phyloP scores from a whole-genome alignment of 2,797 vertebrate genomes.

The Gobionotothen gibberifrons region DNA sequence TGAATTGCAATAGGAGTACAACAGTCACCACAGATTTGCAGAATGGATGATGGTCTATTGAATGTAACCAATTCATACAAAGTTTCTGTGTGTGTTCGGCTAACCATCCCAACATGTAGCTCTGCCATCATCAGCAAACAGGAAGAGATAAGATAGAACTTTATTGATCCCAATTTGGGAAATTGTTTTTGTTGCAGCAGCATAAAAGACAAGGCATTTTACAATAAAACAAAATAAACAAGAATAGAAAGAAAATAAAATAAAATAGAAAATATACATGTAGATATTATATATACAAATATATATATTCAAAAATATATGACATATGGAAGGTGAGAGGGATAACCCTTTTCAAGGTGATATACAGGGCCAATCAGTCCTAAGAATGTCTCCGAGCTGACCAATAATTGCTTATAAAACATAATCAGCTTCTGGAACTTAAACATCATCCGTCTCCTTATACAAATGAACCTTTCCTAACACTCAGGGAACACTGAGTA shows the following conservation, averaged over 20 bases:
- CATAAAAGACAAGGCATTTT: too few species aligned
- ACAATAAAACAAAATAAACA: too few species aligned
- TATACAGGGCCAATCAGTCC: background rate
- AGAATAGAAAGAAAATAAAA: too few species aligned
- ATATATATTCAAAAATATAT: too few species aligned
- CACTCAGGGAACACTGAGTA: conserved; percentile 29
- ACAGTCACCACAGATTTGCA: conserved; percentile 17
- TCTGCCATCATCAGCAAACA: conserved; percentile 33
- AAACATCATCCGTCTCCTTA: conserved; percentile 40
- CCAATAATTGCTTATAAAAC: conserved; percentile 39
- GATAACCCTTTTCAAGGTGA: conserved; percentile 21
- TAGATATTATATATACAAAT: too few species aligned
- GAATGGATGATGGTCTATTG: too few species aligned
- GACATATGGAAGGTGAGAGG: background rate
- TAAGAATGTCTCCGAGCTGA: conserved; percentile 15
- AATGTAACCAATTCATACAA: conserved; percentile 18
- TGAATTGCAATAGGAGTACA: conserved; percentile 32
- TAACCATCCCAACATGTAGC: background rate
- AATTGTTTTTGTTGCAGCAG: too few species aligned
- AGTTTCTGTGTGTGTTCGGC: conserved; percentile 16
- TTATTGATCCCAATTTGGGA: too few species aligned
- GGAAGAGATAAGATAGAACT: background rate
- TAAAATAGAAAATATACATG: too few species aligned
- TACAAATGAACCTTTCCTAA: conserved; percentile 38
- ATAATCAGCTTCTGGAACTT: conserved; percentile 53